Evolutionary conservation across 2,888 invertebrate species (phyloP).

Genomic region (Hypercompe scribonia): DNA sequence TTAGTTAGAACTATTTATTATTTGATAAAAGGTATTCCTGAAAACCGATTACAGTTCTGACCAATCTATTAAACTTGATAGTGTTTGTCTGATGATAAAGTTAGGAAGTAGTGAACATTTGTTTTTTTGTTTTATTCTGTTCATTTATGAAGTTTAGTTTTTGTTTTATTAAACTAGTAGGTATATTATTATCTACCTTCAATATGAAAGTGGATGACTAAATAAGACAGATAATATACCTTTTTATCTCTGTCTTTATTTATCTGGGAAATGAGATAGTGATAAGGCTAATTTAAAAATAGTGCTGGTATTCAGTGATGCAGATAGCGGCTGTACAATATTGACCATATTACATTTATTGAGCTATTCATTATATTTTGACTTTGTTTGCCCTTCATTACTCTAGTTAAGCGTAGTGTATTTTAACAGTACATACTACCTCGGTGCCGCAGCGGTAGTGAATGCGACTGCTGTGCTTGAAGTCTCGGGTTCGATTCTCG

Average conservation of each 20-base stretch:
- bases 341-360: background rate
- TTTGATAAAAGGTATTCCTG: too few relatives aligned
- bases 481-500: too few relatives aligned
- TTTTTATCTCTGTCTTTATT: slow-evolving; percentile 1
- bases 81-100: background rate
- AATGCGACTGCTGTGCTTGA: too few relatives aligned
- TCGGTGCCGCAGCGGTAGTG: too few relatives aligned
- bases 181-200: background rate
- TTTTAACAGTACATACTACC: background rate
- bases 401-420: background rate
- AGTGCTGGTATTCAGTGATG: background rate
- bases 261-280: background rate
- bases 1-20: too few relatives aligned
- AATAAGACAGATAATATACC: background rate
- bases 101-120: too few relatives aligned
- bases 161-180: too few relatives aligned
- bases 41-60: too few relatives aligned
- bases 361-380: background rate
- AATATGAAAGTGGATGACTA: background rate
- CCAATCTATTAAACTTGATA: background rate
- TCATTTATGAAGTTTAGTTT: too few relatives aligned
- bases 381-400: background rate
- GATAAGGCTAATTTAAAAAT: background rate
- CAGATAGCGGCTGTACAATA: background rate
- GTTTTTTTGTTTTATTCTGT: too few relatives aligned